Base-by-base conservation (phyloP, 1,140 invertebrate genomes). In the Cyclina sinensis region DNA sequence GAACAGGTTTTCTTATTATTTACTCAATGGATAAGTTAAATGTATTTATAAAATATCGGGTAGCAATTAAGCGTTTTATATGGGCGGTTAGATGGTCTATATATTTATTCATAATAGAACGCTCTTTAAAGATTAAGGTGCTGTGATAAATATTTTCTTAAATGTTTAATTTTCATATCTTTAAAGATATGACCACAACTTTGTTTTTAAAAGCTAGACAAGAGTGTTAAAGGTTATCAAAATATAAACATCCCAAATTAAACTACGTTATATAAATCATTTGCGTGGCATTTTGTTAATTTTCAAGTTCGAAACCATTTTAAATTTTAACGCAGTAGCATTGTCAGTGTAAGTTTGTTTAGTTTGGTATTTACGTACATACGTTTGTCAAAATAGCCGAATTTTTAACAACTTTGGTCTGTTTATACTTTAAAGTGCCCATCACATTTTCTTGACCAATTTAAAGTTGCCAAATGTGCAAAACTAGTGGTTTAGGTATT, bases 151-250 rank as follows among this genome's bases (percentile, higher is more conserved):
- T 62, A 62, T 62, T 62, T 62, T 62, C 57, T 62, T 14, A 62
- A 27, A 62, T 62, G n/a, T 62, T 62, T 62, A 62, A n/a, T 62
- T 62, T 62, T 62, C 57, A 27, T 27, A 62, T 62, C 57, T 62
- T 27, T 24, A 24, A 27, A 62, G 57, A 62, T 62, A 27, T 62
- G 57, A 4, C 43, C 43, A 43, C 43, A 4, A 43, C 43, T 43
- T 43, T 43, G n/a, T 27, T 27, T 62, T 27, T 27, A 9, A 62
- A 27, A 24, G 1, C n/a, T 24, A 1, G 21, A 62, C 24, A 62
- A 4, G 18, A 4, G 24, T 62, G 14, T n/a, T n/a, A 62, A 62
- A 62, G 57, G 57, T 62, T 62, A 62, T 62, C 57, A 62, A 27
- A 1, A 62, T 27, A 1, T 62, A 62, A 62, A 62, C 24, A 62